Conservation (phyloP, 2,113 vertebrate species). For the Nanorana parkeri region DNA sequence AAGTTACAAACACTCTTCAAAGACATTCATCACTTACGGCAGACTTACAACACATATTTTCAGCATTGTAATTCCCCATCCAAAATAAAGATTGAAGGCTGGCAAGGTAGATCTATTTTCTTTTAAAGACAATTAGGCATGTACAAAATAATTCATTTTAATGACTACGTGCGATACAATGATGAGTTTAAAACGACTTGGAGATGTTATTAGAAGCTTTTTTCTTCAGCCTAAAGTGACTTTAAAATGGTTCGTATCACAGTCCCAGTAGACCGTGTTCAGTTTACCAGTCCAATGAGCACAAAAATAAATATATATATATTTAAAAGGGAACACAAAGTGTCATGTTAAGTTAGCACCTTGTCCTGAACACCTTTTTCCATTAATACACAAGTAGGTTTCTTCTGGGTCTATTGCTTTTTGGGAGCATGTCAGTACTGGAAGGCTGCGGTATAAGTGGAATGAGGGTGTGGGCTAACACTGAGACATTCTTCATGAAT, state of each 20-base stretch:
- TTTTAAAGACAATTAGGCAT: slow-evolving; percentile 11
- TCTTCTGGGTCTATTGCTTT: slow-evolving; percentile 27
- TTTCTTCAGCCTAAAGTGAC: not conserved
- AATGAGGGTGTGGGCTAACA: not conserved
- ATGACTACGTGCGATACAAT: slow-evolving; percentile 39
- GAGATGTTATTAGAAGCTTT: slow-evolving; percentile 41
- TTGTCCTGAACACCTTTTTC: slow-evolving; percentile 17
- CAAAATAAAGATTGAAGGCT: not conserved
- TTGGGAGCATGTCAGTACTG: slow-evolving; percentile 23
- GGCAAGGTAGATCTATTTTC: not conserved
- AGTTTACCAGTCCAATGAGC: slow-evolving; percentile 14
- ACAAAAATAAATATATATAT: slow-evolving; percentile 40
- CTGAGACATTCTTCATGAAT: not conserved
- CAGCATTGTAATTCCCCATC: not conserved
- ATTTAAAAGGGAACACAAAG: slow-evolving; percentile 36
- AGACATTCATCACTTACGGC: too few species aligned
- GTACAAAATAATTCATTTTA: slow-evolving; percentile 45
- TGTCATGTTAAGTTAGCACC: slow-evolving; percentile 37
- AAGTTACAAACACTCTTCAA: too few species aligned
- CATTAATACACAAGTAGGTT: slow-evolving; percentile 3
- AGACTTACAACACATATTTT: too few species aligned
- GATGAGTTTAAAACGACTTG: slow-evolving; percentile 24
- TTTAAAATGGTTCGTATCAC: not conserved
- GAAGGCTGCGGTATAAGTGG: slow-evolving; percentile 20
- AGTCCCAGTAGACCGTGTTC: not conserved